phyloP scores from a whole-genome alignment of 2,797 vertebrate species.

The Arnoldichthys spilopterus region DNA sequence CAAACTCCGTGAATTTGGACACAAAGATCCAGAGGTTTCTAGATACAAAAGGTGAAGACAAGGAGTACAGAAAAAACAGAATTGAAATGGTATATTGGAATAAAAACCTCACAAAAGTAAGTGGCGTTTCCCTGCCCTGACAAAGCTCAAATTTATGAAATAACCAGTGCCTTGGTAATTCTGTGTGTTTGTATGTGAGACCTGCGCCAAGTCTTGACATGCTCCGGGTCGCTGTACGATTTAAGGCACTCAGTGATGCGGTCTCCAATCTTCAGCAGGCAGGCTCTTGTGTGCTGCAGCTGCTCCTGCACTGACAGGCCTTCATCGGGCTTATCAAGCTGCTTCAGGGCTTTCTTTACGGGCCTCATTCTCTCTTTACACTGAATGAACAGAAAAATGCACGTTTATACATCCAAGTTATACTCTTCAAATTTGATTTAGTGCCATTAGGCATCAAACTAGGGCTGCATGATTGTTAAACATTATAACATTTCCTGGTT shows the following conservation, averaged over 20 bases:
- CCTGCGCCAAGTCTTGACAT: conserved; percentile 94
- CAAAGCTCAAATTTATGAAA: no score
- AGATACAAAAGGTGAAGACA: conserved; percentile 45
- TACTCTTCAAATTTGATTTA: background rate
- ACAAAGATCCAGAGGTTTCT: conserved; percentile 99
- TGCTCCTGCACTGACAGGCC: conserved; percentile 93
- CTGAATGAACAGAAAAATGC: conserved; percentile 69
- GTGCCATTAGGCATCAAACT: background rate
- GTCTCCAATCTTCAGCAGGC: conserved; percentile 96
- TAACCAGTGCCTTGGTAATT: background rate
- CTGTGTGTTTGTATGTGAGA: conserved; percentile 54
- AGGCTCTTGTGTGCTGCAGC: conserved; percentile 95
- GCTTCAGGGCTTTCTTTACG: conserved; percentile 98
- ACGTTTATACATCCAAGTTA: background rate
- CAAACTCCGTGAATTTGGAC: conserved; percentile 99
- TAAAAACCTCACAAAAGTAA: background rate
- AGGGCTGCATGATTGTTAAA: background rate
- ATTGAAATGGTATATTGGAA: background rate
- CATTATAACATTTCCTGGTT: no score
- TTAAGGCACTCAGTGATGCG: conserved; percentile 98
- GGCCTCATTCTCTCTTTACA: conserved; percentile 99
- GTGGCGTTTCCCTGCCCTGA: no score
- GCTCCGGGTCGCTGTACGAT: conserved; percentile 93
- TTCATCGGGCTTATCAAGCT: conserved; percentile 96
- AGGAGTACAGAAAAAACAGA: background rate